Evolutionary conservation across 2,113 vertebrate species (phyloP), one percentile per base, ranked within the genome.

Genomic region (Scatophagus argus): DNA sequence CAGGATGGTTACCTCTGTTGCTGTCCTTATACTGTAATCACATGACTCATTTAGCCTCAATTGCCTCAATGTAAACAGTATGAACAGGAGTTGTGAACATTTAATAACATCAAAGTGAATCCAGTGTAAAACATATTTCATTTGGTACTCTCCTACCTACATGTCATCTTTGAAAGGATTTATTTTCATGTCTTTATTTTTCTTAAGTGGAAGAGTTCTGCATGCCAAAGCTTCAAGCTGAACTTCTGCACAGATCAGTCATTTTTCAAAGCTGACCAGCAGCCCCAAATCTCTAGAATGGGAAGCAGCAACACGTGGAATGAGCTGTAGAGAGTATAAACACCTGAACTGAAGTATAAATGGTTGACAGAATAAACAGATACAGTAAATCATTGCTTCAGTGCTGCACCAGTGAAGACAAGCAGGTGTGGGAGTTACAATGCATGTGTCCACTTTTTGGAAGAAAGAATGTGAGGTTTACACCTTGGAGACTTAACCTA

Each of bases 201-300:
- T 55, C 47, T 58, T 23, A 59, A 66, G 32, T 0, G 0, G 44
- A 65, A 43, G n/a, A 61, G 23, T 21, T 52, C 29, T 12, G 19
- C 19, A 38, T 39, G 73, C 49, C 49, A 51, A 79, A 74, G 17
- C 38, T 56, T 60, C 27, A 31, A 6, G 10, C 60, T 78, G 43
- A 76, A 67, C 54, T 51, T 60, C 8, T 43, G 54, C 55, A 68
- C 47, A 70, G 36, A 85, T 80, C 63, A 43, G 70, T 60, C 60
- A 23, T 73, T 79, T 83, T 78, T 62, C 39, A 79, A 66, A 83
- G 74, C 74, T 77, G 67, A 85, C 74, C 81, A 87, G 76, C 63
- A 32, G 65, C 70, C 79, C 63, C 66, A 41, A 61, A 81, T 66
- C 76, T 83, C 62, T 58, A 61, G 80, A 79, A 32, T 69, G 60